These are phyloP conservation scores for Calliphora vicina DNA, from an alignment of 1,140 invertebrate species.

Conservation along the genomic window DNA sequence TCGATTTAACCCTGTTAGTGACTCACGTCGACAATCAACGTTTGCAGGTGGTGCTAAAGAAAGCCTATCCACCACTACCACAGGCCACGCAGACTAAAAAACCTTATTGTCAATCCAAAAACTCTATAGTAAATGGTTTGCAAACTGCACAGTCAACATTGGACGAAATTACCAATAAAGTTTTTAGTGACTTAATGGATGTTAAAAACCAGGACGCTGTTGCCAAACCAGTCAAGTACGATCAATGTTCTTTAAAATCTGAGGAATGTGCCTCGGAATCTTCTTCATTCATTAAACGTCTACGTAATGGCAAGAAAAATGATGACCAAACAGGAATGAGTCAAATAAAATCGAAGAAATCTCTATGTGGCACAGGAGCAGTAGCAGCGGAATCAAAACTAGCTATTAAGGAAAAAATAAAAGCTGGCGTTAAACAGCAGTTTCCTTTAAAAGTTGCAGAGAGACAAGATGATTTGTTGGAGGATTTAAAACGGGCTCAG, in stretches of 20 bases:
- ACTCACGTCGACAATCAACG: conserved; percentile 67
- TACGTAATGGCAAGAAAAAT: conserved; percentile 68
- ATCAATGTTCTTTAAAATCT: conserved; percentile 66
- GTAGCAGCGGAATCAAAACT: conserved; percentile 48
- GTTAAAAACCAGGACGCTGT: conserved; percentile 66
- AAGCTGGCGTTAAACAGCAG: conserved; percentile 74
- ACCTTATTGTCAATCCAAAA: neutral
- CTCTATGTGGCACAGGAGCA: neutral
- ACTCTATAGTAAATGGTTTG: neutral
- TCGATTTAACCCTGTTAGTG: conserved; percentile 69
- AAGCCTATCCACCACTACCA: neutral
- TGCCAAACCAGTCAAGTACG: conserved; percentile 51
- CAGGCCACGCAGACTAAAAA: neutral
- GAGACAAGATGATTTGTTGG: conserved; percentile 76
- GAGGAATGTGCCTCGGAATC: conserved; percentile 77
- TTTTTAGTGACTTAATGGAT: conserved; percentile 82
- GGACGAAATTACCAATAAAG: conserved; percentile 84
- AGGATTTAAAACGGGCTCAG: conserved; percentile 80
- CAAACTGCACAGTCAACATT: conserved; percentile 65
- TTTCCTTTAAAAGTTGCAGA: conserved; percentile 70
- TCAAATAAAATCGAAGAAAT: conserved; percentile 31
- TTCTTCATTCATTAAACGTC: conserved; percentile 74
- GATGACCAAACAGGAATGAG: neutral
- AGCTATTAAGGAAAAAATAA: conserved; percentile 74
- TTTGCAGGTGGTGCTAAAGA: conserved; percentile 63